Conservation (phyloP, 2,113 vertebrate species). For the Corythoichthys intestinalis region DNA sequence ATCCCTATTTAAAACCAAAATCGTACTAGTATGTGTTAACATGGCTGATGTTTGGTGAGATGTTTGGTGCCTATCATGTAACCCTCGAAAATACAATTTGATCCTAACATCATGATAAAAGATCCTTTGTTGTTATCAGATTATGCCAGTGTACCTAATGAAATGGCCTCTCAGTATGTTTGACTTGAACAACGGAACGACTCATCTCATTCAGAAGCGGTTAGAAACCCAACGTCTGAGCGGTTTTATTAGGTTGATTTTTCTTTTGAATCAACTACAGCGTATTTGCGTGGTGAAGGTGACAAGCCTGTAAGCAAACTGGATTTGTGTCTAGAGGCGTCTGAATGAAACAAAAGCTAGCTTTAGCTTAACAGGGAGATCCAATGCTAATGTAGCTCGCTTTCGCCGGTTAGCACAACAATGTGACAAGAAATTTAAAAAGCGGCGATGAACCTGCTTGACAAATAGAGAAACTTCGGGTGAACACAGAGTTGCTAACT, state of each 20-base stretch:
- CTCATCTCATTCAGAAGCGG: not conserved
- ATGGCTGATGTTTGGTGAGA: too few species aligned
- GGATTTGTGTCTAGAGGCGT: not conserved
- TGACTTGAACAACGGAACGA: not conserved
- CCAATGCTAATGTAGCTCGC: constrained; percentile 38
- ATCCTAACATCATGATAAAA: not conserved
- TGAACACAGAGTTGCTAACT: not conserved
- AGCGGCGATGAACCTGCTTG: rapidly evolving
- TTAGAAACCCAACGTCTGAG: not conserved
- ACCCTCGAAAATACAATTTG: too few species aligned
- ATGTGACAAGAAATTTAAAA: constrained; percentile 3
- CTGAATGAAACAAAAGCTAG: constrained; percentile 48
- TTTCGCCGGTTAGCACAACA: constrained; percentile 59
- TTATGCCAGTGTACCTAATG: not conserved
- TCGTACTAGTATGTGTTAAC: too few species aligned
- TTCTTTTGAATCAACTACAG: too few species aligned
- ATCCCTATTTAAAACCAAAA: too few species aligned
- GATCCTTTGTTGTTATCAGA: not conserved
- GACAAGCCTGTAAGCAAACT: not conserved
- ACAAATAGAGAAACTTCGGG: not conserved
- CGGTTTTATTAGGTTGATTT: too few species aligned
- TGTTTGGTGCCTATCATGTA: too few species aligned
- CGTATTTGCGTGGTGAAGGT: not conserved
- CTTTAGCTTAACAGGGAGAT: constrained; percentile 39
- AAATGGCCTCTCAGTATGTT: not conserved